Evolutionary conservation across 2,797 vertebrate genomes (phyloP), one percentile per base, ranked within the genome.

Genomic region (Hephaestus fuliginosus): DNA sequence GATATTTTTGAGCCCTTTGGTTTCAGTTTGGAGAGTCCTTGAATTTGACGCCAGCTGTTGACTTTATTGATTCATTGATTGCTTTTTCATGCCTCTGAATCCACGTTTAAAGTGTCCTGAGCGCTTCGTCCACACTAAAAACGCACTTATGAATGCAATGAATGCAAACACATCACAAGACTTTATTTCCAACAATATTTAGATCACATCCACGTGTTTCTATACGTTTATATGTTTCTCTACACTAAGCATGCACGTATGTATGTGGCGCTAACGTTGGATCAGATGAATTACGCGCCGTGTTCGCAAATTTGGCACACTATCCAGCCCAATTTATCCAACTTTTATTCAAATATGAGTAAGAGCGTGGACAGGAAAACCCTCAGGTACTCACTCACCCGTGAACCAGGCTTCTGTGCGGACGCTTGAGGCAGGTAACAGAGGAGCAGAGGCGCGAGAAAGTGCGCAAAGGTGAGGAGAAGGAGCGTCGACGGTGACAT

Each of bases 391-490:
- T 44, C 49, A 95, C 95, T 96, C 88, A 96, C 96, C 96, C 94
- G 89, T 0, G 94, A 92, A 49, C 91, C 90, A 5, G 91, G 76
- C 84, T 94, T 96, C 92, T 96, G 95, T n/a, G 93, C 89, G 77
- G 86, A 89, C 66, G 84, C 92, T 70, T 82, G 89, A 3, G 92
- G 91, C 90, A 93, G 91, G 88, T 93, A 87, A 60, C 84, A 87
- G 69, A 92, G 74, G 20, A 94, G 28, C 80, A 94, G 64, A 14
- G 92, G 87, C 65, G 89, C 86, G 74, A 90, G 64, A 57, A 87
- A 78, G 89, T 86, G 92, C 60, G 87, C 81, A 17, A 92, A 81
- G 74, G 86, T 82, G 55, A 90, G 30, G 10, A 91, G 76, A 17
- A 91, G 52, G 36, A 91, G 52, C 39, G 77, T 74, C 70, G 90